Base-by-base conservation (phyloP, 2,888 invertebrate genomes). In the Dastarcus helophoroides region DNA sequence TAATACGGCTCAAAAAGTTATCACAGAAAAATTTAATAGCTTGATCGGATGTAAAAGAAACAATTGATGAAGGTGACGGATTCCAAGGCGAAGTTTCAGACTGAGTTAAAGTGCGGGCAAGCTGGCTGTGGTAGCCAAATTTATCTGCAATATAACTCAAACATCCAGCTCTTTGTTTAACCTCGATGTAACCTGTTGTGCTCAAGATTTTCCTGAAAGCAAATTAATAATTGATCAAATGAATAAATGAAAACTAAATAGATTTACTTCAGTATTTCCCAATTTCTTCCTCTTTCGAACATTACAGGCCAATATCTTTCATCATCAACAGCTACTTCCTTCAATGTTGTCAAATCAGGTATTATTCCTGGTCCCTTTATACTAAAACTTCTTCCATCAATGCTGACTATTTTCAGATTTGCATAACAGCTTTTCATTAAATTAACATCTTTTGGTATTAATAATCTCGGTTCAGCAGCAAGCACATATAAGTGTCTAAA, bases 401-500 rank as follows among this genome's bases (percentile, higher is more conserved):
- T 40, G 35, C 60, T 61, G 2, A 63, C 58, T 44, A 83, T 65
- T 54, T 69, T 71, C 36, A 94, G 68, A 37, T 83, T 79, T 1
- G 83, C 86, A 44, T 89, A 85, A 51, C 90, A 89, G 19, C 82
- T 69, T 43, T 78, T 74, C 13, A 80, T 77, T 1, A 79, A 79
- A 51, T 76, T 76, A 7, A 91, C 76, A 53, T 94, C 91, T 14
- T 82, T 71, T 0, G 95, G 91, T 31, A 94, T 66, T 29, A 98
- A 67, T 7, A 97, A 64, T 7, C 97, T 68, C 0, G 90, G 85
- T 53, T 97, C 91, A 0, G 84, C 82, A 0, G 97, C 95, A 40
- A 98, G 58, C 0, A 94, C 93, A 60, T 97, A 98, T 12, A 98
- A 67, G 61, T 98, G 97, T 2, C 97, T 71, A 51, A 98, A 80